Evolutionary conservation across 2,888 invertebrate species (phyloP).

Genomic region (Leptopilina syphax): DNA sequence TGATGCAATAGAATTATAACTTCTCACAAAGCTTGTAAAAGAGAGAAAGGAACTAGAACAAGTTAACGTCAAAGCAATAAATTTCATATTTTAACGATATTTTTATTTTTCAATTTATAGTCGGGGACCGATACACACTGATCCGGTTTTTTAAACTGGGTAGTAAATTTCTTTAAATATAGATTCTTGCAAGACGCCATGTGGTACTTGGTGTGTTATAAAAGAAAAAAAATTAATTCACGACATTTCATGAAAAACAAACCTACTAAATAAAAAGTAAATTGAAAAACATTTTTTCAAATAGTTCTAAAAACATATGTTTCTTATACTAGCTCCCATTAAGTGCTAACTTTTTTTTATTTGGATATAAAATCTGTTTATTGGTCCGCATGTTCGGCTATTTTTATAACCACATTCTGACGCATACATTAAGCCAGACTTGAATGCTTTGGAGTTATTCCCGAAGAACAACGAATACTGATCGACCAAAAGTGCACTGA

Average conservation of each 20-base stretch:
- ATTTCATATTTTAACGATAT: neutral
- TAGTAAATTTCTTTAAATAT: conserved; percentile 32
- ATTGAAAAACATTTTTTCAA: no score
- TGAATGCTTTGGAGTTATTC: conserved; percentile 33
- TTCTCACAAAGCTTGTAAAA: no score
- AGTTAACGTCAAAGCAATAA: no score
- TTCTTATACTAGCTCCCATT: no score
- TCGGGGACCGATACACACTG: neutral
- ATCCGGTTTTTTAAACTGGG: conserved; percentile 1
- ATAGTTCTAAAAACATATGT: no score
- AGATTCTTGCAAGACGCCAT: conserved; percentile 30
- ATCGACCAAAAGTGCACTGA: conserved; percentile 52
- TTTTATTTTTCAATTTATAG: conserved; percentile 14
- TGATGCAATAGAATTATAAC: no score
- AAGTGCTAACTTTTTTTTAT: no score
- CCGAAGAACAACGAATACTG: conserved; percentile 52
- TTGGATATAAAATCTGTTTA: no score
- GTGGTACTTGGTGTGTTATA: neutral
- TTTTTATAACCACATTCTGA: neutral
- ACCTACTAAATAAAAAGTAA: no score
- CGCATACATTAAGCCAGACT: neutral
- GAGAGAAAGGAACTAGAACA: no score
- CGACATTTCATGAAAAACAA: no score
- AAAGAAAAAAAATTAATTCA: neutral
- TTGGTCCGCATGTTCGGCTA: neutral